Conservation (phyloP, 1,140 invertebrate genomes). For the Vanessa tameamea region DNA sequence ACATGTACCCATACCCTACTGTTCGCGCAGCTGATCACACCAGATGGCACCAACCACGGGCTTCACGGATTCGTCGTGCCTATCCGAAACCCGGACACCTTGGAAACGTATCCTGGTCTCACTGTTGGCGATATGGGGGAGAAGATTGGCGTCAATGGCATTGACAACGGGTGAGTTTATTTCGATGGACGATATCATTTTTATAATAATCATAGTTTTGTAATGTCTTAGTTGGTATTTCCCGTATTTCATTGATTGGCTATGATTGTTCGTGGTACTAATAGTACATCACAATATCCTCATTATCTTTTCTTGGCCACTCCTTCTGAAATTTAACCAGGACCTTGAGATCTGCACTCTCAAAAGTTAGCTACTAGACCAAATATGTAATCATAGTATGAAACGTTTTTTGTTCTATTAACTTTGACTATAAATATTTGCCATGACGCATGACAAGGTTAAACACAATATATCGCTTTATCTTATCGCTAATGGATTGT, state of each 20-base stretch:
- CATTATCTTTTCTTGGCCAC: no score
- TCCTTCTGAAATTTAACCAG: no score
- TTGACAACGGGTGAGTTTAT: constrained; percentile 88
- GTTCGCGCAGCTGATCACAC: constrained; percentile 91
- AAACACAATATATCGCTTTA: not conserved
- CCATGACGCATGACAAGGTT: not conserved
- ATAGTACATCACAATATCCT: no score
- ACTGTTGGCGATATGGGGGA: constrained; percentile 91
- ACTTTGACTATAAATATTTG: no score
- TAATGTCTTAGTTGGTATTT: no score
- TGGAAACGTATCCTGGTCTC: constrained; percentile 87
- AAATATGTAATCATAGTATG: no score
- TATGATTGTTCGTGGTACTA: no score
- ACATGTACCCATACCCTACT: constrained; percentile 92
- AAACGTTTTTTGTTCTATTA: no score
- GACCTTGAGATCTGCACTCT: no score
- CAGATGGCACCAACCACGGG: constrained; percentile 90
- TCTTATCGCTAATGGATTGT: not conserved
- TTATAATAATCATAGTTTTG: not conserved
- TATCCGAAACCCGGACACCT: constrained; percentile 86
- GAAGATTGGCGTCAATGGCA: constrained; percentile 90
- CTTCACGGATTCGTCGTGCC: constrained; percentile 91
- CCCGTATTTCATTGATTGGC: no score
- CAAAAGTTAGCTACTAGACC: no score
- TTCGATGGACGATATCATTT: not conserved